These are phyloP conservation scores for Narcine bancroftii DNA, from an alignment of 2,113 vertebrate genomes.

Conservation along the genomic window DNA sequence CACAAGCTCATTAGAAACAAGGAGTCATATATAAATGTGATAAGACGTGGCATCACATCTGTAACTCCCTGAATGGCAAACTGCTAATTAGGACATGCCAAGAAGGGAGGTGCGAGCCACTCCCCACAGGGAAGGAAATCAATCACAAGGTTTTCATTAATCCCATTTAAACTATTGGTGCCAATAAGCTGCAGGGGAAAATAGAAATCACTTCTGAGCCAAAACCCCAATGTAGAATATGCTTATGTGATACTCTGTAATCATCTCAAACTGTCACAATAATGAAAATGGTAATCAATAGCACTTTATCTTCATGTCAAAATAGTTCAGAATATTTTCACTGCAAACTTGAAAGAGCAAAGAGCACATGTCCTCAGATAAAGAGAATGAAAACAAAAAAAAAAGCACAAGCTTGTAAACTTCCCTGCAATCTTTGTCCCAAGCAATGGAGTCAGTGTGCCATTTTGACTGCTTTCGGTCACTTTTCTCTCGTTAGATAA, in stretches of 20 bases:
- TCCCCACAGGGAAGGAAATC: slow-evolving; percentile 23
- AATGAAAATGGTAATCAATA: background rate
- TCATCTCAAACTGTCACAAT: background rate
- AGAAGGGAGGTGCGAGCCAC: slow-evolving; percentile 22
- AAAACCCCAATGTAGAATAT: background rate
- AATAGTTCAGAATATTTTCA: background rate
- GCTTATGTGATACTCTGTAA: background rate
- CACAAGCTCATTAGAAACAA: slow-evolving; percentile 10
- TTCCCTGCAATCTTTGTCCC: background rate
- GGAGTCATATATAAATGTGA: background rate
- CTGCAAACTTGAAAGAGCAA: background rate
- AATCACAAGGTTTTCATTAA: slow-evolving; percentile 27
- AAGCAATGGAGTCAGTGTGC: background rate
- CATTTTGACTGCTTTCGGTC: background rate
- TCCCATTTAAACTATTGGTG: slow-evolving; percentile 10
- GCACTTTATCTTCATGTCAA: background rate
- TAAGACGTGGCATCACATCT: slow-evolving; percentile 12
- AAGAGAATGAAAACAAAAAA: background rate
- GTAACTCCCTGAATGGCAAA: slow-evolving; percentile 11
- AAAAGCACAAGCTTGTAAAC: background rate
- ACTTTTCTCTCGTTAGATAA: background rate
- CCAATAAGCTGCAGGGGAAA: slow-evolving; percentile 19
- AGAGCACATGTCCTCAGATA: background rate
- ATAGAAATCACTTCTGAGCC: slow-evolving; percentile 10
- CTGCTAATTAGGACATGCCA: slow-evolving; percentile 12